Conservation (phyloP, 2,888 invertebrate genomes). For the Troglohyphantes excavatus region DNA sequence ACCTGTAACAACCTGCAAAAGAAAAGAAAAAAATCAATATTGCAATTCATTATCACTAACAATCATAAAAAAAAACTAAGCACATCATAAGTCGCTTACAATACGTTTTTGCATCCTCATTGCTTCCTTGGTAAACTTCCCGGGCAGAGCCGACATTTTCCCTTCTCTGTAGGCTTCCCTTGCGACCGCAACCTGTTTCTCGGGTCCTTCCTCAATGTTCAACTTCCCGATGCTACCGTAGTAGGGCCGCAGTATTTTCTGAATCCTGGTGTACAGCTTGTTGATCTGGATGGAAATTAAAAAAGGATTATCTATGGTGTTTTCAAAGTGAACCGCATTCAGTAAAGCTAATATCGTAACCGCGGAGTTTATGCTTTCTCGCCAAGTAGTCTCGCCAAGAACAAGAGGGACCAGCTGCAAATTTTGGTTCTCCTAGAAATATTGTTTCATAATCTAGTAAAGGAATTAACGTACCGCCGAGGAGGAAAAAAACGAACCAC, state of each 20-base stretch:
- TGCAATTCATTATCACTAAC: too few relatives aligned
- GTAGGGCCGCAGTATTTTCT: conserved; percentile 53
- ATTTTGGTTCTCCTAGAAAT: too few relatives aligned
- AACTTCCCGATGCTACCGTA: conserved; percentile 70
- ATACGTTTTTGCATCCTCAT: conserved; percentile 43
- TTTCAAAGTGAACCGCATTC: too few relatives aligned
- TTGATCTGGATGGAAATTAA: conserved; percentile 32
- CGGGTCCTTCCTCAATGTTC: conserved; percentile 64
- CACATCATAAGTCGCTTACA: conserved; percentile 23
- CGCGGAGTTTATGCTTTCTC: too few relatives aligned
- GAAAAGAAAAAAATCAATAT: background rate
- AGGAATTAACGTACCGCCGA: too few relatives aligned
- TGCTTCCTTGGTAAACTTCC: conserved; percentile 62
- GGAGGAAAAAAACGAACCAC: too few relatives aligned
- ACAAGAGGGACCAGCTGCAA: too few relatives aligned
- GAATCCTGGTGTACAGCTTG: conserved; percentile 47
- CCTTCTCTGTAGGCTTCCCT: conserved; percentile 67
- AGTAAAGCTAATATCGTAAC: too few relatives aligned
- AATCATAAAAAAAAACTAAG: too few relatives aligned
- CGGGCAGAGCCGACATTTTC: conserved; percentile 24
- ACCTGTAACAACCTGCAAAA: conserved; percentile 50
- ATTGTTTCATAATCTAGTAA: too few relatives aligned
- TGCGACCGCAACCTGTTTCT: conserved; percentile 47
- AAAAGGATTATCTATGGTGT: background rate
- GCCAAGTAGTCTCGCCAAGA: too few relatives aligned